phyloP scores from a whole-genome alignment of 2,888 invertebrate species.

The Drosophila conformis region DNA sequence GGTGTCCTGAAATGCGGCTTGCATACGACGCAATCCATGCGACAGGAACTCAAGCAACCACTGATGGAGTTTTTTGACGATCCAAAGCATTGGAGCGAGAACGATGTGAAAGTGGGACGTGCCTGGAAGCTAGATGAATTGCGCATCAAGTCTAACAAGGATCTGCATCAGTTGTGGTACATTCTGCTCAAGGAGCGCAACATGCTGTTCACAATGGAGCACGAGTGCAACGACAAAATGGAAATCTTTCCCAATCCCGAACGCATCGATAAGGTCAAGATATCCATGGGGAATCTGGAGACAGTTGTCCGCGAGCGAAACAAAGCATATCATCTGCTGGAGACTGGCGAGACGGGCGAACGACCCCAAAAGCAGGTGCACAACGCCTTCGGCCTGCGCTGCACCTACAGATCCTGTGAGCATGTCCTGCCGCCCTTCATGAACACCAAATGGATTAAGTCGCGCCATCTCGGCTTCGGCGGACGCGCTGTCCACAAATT shows the following conservation, averaged over 20 bases:
- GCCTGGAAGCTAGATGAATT: slow-evolving; percentile 96
- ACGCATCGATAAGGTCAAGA: slow-evolving; percentile 95
- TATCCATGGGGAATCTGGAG: slow-evolving; percentile 97
- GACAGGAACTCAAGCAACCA: slow-evolving; percentile 40
- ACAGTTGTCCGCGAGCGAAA: slow-evolving; percentile 96
- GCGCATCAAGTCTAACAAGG: slow-evolving; percentile 96
- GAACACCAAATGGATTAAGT: slow-evolving; percentile 88
- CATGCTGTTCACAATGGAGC: slow-evolving; percentile 98
- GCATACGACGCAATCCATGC: slow-evolving; percentile 45
- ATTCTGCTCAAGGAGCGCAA: slow-evolving; percentile 96
- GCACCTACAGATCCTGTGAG: slow-evolving; percentile 87
- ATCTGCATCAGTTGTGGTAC: slow-evolving; percentile 98
- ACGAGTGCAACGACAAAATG: slow-evolving; percentile 89
- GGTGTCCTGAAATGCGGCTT: slow-evolving; percentile 41
- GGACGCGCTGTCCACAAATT: slow-evolving; percentile 89
- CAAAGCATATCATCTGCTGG: slow-evolving; percentile 93
- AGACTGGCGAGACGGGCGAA: slow-evolving; percentile 95
- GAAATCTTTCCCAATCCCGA: slow-evolving; percentile 95
- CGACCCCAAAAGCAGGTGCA: slow-evolving; percentile 88
- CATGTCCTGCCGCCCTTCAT: slow-evolving; percentile 88
- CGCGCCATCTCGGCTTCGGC: slow-evolving; percentile 86
- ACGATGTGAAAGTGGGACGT: slow-evolving; percentile 91
- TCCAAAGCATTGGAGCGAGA: slow-evolving; percentile 92
- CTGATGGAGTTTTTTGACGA: slow-evolving; percentile 96
- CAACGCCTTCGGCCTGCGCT: slow-evolving; percentile 88